Percentiles rank a stretch among this genome's conserved stretches.
Evolutionary conservation across 2,888 invertebrate genomes (phyloP).

Genomic region (Ceriagrion tenellum): DNA sequence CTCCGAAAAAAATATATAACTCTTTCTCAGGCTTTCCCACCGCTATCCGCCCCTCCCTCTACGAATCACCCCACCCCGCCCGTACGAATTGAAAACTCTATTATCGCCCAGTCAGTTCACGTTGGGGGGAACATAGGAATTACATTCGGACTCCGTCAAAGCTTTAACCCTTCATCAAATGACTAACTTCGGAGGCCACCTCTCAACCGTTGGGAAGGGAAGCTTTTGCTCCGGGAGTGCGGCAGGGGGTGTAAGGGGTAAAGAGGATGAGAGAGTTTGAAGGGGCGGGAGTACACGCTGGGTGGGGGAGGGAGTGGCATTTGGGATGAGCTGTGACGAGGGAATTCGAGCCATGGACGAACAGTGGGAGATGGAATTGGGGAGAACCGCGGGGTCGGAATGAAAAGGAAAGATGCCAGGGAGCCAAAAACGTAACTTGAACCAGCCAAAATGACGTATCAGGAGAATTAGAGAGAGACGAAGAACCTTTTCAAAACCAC

Average conservation of each 20-base stretch:
- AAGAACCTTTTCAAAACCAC: neutral
- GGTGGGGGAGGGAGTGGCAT: neutral
- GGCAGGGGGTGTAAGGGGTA: constrained; percentile 65
- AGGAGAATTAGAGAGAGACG: neutral
- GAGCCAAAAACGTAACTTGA: neutral
- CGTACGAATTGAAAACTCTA: constrained; percentile 52
- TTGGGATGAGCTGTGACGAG: neutral
- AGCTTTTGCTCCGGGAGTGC: neutral
- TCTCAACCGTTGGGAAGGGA: neutral
- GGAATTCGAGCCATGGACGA: constrained; percentile 39
- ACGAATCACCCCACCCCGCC: neutral
- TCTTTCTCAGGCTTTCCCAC: neutral
- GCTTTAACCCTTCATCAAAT: constrained; percentile 57
- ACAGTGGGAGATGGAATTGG: constrained; percentile 70
- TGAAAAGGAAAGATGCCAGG: neutral
- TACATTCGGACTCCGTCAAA: constrained; percentile 65
- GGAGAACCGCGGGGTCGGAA: constrained; percentile 70
- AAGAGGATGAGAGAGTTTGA: constrained; percentile 30
- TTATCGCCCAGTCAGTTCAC: constrained; percentile 53
- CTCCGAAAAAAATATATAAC: constrained; percentile 2
- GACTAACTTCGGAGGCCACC: constrained; percentile 37
- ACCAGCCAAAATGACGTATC: neutral
- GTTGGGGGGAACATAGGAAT: constrained; percentile 41
- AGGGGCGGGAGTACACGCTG: constrained; percentile 24
- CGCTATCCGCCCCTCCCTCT: neutral